Percentiles rank a stretch among this genome's conserved stretches.
phyloP scores from a whole-genome alignment of 2,888 invertebrate species.

The Lepidocyrtoides sp. region DNA sequence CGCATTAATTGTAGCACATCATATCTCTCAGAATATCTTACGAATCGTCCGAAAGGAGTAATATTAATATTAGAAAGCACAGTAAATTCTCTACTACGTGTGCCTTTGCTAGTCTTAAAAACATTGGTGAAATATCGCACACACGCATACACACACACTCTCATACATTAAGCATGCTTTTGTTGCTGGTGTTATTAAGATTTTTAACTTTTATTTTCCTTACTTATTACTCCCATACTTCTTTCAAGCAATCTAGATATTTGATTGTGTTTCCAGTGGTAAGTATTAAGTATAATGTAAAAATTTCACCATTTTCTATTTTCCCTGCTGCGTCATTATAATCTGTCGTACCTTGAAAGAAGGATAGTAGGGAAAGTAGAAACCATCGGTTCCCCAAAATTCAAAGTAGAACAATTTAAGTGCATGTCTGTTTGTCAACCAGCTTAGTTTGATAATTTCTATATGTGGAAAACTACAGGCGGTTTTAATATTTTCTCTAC shows the following conservation, averaged over 20 bases:
- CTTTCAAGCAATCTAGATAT: slow-evolving; percentile 5
- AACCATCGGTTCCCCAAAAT: too few relatives aligned
- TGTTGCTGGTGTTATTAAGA: slow-evolving; percentile 30
- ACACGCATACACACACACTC: neutral
- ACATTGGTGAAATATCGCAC: slow-evolving; percentile 33
- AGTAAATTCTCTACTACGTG: neutral
- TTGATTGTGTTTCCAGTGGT: neutral
- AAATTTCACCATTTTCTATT: slow-evolving; percentile 30
- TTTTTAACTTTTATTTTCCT: slow-evolving; percentile 49
- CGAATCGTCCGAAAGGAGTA: slow-evolving; percentile 61
- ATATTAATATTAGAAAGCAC: slow-evolving; percentile 30
- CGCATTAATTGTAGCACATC: slow-evolving; percentile 64
- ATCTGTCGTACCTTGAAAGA: neutral
- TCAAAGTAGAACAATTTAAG: neutral
- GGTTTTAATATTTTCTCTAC: neutral
- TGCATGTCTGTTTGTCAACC: neutral
- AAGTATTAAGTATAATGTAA: neutral
- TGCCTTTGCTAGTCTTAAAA: neutral
- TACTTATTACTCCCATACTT: slow-evolving; percentile 14
- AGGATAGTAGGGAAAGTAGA: neutral
- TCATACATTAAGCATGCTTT: slow-evolving; percentile 10
- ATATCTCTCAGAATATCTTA: slow-evolving; percentile 72
- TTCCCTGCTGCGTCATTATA: neutral
- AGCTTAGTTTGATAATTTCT: neutral
- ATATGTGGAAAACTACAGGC: neutral